Percentiles rank a stretch among this genome's conserved stretches.
phyloP scores from a whole-genome alignment of 2,113 vertebrate genomes.

The Petroica traversi region DNA sequence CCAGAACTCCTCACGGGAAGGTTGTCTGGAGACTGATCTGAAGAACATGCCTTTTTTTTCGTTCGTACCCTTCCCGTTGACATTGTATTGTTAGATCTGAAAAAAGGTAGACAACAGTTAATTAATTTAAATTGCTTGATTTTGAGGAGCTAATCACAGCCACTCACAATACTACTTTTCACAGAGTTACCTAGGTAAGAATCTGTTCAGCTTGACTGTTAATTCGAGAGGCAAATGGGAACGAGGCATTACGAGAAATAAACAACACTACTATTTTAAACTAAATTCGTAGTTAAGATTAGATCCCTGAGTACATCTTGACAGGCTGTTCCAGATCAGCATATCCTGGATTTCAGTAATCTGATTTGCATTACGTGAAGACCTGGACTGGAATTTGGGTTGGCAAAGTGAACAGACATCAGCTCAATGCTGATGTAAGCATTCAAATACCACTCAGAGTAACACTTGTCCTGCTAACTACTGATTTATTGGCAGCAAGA shows the following conservation, averaged over 20 bases:
- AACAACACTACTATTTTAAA: conserved; percentile 33
- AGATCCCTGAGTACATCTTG: conserved; percentile 16
- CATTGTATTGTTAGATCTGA: conserved; percentile 77
- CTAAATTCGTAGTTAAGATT: conserved; percentile 6
- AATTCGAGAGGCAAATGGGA: neutral
- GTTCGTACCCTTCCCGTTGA: conserved; percentile 78
- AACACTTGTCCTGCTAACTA: neutral
- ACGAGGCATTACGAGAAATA: neutral
- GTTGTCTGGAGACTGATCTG: conserved; percentile 80
- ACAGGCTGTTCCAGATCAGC: conserved; percentile 20
- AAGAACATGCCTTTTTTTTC: conserved; percentile 80
- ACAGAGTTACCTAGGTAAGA: neutral
- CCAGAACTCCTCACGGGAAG: conserved; percentile 88
- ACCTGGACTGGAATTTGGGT: conserved; percentile 17
- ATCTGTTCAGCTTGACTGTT: neutral
- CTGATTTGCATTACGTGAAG: conserved; percentile 29
- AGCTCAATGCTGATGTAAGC: neutral
- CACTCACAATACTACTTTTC: neutral
- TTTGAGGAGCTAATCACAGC: neutral
- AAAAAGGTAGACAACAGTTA: neutral
- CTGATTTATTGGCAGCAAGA: neutral
- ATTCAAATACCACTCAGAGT: neutral
- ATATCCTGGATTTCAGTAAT: conserved; percentile 56
- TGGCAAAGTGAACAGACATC: neutral
- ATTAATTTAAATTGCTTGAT: neutral